A percentile compares a stretch with the other conserved stretches of the same genome.
Conservation (phyloP, 2,797 vertebrate genomes). For the Octomys mimax region DNA sequence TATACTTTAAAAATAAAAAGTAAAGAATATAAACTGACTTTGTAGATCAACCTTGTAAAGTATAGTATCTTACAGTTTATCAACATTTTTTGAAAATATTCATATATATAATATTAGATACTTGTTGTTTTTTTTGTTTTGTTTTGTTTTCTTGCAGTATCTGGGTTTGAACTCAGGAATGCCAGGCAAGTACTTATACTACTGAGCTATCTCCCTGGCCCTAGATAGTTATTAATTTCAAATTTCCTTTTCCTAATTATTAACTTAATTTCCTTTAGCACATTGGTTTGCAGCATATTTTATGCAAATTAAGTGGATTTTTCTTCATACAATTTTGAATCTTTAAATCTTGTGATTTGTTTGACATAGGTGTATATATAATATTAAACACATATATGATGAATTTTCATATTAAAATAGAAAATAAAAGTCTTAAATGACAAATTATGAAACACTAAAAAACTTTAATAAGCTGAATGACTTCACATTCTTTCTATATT, state of each 20-base stretch:
- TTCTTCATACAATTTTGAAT: background rate
- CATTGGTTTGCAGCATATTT: background rate
- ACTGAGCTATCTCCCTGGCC: too few species aligned
- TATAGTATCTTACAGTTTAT: background rate
- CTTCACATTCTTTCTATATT: too few species aligned
- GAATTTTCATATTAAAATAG: too few species aligned
- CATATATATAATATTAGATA: background rate
- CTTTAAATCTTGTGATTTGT: slow-evolving; percentile 20
- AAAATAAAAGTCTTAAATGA: too few species aligned
- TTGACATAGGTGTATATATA: background rate
- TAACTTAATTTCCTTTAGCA: background rate
- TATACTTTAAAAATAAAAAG: background rate
- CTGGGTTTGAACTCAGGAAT: too few species aligned
- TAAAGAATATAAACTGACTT: slow-evolving; percentile 17
- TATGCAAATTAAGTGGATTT: background rate
- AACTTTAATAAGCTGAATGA: too few species aligned
- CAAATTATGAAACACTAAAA: too few species aligned
- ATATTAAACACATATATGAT: too few species aligned
- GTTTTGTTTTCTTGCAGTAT: too few species aligned
- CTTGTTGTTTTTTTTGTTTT: background rate
- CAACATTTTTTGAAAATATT: background rate
- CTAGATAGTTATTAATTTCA: background rate
- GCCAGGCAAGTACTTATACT: too few species aligned
- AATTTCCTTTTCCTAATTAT: background rate
- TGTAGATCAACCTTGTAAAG: background rate